Conservation (phyloP, 2,797 vertebrate genomes). For the Pantherophis alleghaniensis region DNA sequence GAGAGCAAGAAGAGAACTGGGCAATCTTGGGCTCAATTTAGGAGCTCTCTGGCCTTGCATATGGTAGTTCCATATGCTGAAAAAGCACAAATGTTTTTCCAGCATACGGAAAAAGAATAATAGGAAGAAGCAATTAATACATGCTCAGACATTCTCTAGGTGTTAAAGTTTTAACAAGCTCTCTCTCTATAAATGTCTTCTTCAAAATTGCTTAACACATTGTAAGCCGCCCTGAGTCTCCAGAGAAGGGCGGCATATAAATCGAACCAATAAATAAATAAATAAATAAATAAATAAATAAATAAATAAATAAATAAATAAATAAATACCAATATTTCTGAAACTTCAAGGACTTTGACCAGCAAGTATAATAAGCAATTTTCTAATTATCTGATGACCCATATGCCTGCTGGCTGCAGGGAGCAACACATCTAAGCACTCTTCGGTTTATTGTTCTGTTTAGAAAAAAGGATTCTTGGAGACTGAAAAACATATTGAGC, state of each 20-base stretch:
- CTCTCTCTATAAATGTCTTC: background rate
- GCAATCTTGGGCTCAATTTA: background rate
- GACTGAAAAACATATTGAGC: constrained; percentile 66
- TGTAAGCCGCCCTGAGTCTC: no score
- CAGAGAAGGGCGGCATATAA: no score
- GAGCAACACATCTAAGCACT: background rate
- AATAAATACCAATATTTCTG: background rate
- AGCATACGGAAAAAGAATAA: background rate
- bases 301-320: no score
- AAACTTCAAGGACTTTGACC: background rate
- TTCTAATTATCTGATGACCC: background rate
- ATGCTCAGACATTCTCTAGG: background rate
- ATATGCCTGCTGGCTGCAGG: background rate
- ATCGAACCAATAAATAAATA: no score
- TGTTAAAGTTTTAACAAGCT: background rate
- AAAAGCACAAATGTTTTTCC: background rate
- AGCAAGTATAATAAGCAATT: background rate
- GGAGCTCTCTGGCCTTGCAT: background rate
- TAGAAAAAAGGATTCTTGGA: constrained; percentile 58
- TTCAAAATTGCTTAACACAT: no score
- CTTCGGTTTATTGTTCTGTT: constrained; percentile 5
- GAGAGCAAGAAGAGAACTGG: background rate
- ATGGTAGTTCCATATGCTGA: no score
- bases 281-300: no score
- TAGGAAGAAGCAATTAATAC: background rate